phyloP scores from a whole-genome alignment of 2,113 vertebrate genomes.

The Triplophysa siluroides region DNA sequence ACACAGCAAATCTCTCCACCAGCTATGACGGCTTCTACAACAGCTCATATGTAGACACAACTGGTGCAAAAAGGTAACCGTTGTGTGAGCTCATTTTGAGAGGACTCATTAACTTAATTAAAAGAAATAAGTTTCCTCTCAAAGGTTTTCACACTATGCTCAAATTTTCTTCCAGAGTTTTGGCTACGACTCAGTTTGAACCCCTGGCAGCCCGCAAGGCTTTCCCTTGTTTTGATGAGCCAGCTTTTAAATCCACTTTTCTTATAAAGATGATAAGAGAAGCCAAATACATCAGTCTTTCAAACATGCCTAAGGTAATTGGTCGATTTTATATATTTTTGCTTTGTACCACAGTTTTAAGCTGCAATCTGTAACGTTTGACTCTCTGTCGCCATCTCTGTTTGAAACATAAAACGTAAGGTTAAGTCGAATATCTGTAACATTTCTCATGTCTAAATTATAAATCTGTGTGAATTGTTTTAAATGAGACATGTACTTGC shows the following conservation, averaged over 20 bases:
- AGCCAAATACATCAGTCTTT: conserved; percentile 78
- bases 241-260: conserved; percentile 92
- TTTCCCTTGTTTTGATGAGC: conserved; percentile 98
- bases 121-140: conserved; percentile 4
- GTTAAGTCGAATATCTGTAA: no score
- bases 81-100: background rate
- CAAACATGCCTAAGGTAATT: conserved; percentile 95
- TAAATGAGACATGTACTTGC: no score
- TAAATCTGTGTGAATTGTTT: no score
- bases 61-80: conserved; percentile 71
- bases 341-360: no score
- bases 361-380: no score
- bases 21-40: conserved; percentile 90
- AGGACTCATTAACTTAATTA: background rate
- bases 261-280: conserved; percentile 83
- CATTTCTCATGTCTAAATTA: no score
- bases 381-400: no score
- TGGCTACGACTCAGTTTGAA: conserved; percentile 96
- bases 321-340: background rate
- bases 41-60: conserved; percentile 82
- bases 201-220: conserved; percentile 88
- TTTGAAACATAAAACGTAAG: no score
- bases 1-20: conserved; percentile 81
- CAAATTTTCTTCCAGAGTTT: conserved; percentile 72
- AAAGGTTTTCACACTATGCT: background rate